Evolutionary conservation across 1,140 invertebrate species (phyloP), one percentile per base, ranked within the genome.

Genomic region (Marisa cornuarietis): DNA sequence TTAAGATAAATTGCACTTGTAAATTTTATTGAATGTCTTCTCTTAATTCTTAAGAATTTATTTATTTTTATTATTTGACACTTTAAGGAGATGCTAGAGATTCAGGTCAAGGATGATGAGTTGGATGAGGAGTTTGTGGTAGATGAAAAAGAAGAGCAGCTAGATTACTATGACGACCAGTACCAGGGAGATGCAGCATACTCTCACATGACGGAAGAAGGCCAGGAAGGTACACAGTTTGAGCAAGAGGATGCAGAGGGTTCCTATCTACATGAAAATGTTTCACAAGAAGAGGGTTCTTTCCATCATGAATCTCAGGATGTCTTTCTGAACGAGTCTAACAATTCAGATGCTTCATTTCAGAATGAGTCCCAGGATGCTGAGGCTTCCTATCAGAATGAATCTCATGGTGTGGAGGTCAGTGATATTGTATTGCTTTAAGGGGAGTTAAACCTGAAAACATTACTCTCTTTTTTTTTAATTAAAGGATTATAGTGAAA

Each of bases 61-160:
- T 58, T 58, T 14, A 58, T 18, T 14, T 58, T 58, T 0, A 14
- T 58, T 58, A 18, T 58, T 14, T 58, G 11, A 58, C 54, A 14
- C 16, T 18, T 58, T 58, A 2, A 58, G 54, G 54, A 58, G 54
- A 58, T 58, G 54, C 54, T 58, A 11, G 54, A 58, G 54, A 58
- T 68, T 68, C 66, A 76, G 74, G 51, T 49, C 14, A 63, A 76
- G 51, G 74, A 76, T 76, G 74, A 76, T 7, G 61, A 65, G 31
- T 51, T 76, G 42, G 74, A 76, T 65, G 74, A 76, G 51, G 74
- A 76, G 52, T 16, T 62, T 42, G 74, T 14, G 58, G 20, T 22
- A 42, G 74, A 65, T 61, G 74, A 76, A 42, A 63, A 76, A 14
- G 51, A 61, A 26, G 74, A 63, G 26, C 74, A 76, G 52, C 74